Base-by-base conservation (phyloP, 2,797 vertebrate species). In the Pangasius krempfi region DNA sequence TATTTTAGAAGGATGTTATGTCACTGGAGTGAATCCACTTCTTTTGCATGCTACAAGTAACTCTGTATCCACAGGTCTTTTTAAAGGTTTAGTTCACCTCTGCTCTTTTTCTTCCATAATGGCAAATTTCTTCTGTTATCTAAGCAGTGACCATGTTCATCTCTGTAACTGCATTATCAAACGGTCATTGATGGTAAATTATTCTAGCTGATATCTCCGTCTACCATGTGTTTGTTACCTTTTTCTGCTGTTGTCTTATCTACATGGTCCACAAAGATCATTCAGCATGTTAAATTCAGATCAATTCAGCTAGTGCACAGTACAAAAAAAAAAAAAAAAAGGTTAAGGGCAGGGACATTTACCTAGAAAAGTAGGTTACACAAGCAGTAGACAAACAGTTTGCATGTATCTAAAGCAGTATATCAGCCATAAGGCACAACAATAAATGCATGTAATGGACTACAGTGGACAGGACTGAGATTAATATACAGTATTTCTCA, bases 251-350 rank as follows among this genome's bases (percentile, higher is more conserved):
- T 64, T 62, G 58, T n/a, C 33, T 25, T 27, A 44, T 16, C 10
- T 16, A 66, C 16, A 50, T 66, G 27, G 27, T 66, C 25, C 14
- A 30, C 27, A 30, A 50, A 64, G 5, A 18, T 18, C 13, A n/a
- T 44, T 18, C 27, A 62, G 37, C 56, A 27, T 60, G 54, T 82
- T n/a, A 83, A 84, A 27, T 66, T 84, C 7, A 84, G 81, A 84
- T 84, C 44, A 84, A 50, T 66, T 22, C 16, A 20, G 60, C 60
- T 66, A 20, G 60, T n/a, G 27, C 81, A 50, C 14, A 50, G 40
- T 84, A 30, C 81, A 66, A 66, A 13, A 30, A 66, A 66, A 40
- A 30, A 66, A 66, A 40, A 78, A 72, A 33, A 54, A 54, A 78
- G 20, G 4, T 30, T 20, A 66, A 22, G 40, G 27, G 37, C 25